A percentile compares a stretch with the other conserved stretches of the same genome.
These are phyloP conservation scores for Euphonia xanthogaster DNA, from an alignment of 2,797 vertebrate genomes.

Conservation along the genomic window DNA sequence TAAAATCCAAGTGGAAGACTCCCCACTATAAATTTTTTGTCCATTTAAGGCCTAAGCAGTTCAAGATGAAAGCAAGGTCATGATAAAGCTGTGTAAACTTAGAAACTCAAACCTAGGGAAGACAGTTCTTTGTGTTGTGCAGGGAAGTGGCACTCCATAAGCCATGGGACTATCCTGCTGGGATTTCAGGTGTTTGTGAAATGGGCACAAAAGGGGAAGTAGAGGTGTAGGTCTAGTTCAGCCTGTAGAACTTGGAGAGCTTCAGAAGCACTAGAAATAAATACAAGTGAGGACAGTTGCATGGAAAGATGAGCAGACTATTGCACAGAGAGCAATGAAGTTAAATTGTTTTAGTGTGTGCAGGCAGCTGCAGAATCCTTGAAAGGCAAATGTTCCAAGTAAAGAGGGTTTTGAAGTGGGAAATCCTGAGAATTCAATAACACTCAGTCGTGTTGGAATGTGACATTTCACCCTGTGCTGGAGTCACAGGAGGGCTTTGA, in stretches of 20 bases:
- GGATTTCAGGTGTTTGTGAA: background rate
- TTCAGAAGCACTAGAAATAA: background rate
- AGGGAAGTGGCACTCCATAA: background rate
- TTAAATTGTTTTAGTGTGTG: background rate
- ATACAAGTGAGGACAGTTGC: background rate
- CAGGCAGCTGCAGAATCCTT: background rate
- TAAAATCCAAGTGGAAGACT: background rate
- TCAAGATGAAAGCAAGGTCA: background rate
- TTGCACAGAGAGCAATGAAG: background rate
- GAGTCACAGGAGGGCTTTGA: background rate
- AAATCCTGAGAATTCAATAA: background rate
- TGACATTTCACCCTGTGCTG: background rate
- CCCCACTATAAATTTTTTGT: background rate
- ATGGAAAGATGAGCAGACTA: background rate
- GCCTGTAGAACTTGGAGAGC: background rate
- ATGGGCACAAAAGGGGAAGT: background rate
- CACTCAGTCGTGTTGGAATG: background rate
- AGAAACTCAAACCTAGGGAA: background rate
- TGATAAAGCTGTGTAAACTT: background rate
- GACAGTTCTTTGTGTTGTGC: background rate
- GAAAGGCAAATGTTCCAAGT: background rate
- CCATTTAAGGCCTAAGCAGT: background rate
- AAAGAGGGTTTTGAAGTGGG: background rate
- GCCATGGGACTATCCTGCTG: background rate
- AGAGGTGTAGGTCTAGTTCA: background rate